Evolutionary conservation across 2,888 invertebrate genomes (phyloP).

Genomic region (Apamea epomidion): DNA sequence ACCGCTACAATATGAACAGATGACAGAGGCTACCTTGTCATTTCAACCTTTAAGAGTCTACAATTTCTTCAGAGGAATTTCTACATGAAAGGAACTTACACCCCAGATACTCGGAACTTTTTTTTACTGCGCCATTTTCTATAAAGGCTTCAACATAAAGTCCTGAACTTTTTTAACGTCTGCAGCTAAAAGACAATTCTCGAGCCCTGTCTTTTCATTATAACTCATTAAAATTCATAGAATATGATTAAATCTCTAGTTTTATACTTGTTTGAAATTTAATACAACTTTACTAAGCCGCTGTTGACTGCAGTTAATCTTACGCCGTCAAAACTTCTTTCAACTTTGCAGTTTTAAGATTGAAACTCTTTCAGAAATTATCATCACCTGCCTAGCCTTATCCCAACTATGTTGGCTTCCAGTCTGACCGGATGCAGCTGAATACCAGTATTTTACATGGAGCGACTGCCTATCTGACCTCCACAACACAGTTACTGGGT

Average conservation of each 20-base stretch:
- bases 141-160: conserved; percentile 4
- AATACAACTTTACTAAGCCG: conserved; percentile 44
- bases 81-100: neutral
- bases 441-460: too few relatives aligned
- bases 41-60: neutral
- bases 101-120: neutral
- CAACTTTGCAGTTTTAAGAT: conserved; percentile 16
- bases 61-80: conserved; percentile 8
- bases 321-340: conserved; percentile 46
- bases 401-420: too few relatives aligned
- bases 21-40: neutral
- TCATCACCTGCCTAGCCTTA: too few relatives aligned
- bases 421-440: too few relatives aligned
- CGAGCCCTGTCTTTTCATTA: conserved; percentile 44
- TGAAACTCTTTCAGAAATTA: neutral
- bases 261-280: conserved; percentile 53
- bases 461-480: too few relatives aligned
- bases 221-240: conserved; percentile 63
- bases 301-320: conserved; percentile 56
- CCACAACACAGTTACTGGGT: too few relatives aligned
- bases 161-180: conserved; percentile 26
- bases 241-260: conserved; percentile 58
- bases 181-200: conserved; percentile 50
- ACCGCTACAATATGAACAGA: neutral
- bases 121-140: conserved; percentile 8